Conservation (phyloP, 2,888 invertebrate species). For the Pomacea canaliculata region DNA sequence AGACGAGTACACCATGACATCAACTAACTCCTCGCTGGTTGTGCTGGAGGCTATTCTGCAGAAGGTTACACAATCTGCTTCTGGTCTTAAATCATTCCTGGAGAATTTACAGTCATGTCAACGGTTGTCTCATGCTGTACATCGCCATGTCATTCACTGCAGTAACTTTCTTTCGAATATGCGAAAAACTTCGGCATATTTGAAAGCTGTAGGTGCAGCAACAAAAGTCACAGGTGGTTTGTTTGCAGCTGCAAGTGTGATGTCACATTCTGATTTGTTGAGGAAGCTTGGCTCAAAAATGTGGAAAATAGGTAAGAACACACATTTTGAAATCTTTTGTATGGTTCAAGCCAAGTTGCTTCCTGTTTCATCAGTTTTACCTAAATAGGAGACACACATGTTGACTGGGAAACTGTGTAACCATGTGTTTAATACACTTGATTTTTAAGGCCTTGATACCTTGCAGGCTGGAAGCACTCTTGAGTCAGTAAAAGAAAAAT, state of each 20-base stretch:
- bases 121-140: constrained; percentile 7
- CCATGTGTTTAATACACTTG: too few relatives aligned
- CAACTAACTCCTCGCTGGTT: neutral
- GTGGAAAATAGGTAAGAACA: constrained; percentile 8
- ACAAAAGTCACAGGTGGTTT: constrained; percentile 19
- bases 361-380: too few relatives aligned
- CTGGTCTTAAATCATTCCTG: constrained; percentile 5
- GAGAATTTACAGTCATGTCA: constrained; percentile 11
- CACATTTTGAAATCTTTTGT: too few relatives aligned
- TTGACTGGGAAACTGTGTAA: too few relatives aligned
- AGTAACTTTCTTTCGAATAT: neutral
- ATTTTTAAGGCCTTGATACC: too few relatives aligned
- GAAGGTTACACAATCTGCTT: constrained; percentile 19
- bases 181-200: neutral
- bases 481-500: too few relatives aligned
- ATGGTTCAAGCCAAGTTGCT: too few relatives aligned
- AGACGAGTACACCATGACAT: neutral
- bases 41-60: constrained; percentile 6
- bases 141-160: neutral
- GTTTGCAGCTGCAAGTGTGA: constrained; percentile 2
- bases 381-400: too few relatives aligned
- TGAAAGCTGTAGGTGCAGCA: constrained; percentile 2
- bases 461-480: too few relatives aligned
- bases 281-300: neutral
- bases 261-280: constrained; percentile 6